Conservation (phyloP, 2,797 vertebrate genomes). For the Setipinna tenuifilis region DNA sequence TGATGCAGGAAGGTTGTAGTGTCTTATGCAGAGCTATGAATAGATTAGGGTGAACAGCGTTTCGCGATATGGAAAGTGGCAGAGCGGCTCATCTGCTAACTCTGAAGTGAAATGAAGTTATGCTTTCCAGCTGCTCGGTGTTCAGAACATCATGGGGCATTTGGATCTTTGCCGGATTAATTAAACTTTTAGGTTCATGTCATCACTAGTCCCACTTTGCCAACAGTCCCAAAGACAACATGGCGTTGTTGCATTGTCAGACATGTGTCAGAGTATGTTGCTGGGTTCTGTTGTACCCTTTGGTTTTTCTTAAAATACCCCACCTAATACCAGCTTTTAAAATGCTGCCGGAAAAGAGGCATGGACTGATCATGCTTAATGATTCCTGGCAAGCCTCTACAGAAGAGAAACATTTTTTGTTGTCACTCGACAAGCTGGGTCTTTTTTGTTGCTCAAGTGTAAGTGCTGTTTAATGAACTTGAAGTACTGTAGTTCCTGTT, state of each 20-base stretch:
- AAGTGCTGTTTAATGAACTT: constrained; percentile 15
- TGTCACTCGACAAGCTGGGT: background rate
- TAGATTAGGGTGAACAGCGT: background rate
- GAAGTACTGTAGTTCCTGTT: constrained; percentile 13
- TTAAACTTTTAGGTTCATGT: background rate
- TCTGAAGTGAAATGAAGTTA: constrained; percentile 5
- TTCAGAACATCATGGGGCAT: background rate
- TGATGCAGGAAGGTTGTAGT: background rate
- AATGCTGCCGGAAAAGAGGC: background rate
- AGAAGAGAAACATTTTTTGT: background rate
- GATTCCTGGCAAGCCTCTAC: background rate
- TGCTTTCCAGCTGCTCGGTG: background rate
- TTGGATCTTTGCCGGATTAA: background rate
- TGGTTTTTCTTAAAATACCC: background rate
- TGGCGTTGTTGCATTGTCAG: background rate
- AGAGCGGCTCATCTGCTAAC: constrained; percentile 15
- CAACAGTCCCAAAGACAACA: background rate
- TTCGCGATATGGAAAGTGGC: background rate
- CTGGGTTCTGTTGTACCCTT: no score
- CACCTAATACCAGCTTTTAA: background rate
- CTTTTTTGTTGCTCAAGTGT: background rate
- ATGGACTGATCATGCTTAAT: background rate
- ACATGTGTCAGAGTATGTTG: no score
- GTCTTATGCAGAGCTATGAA: constrained; percentile 8
- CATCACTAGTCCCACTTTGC: background rate